Evolutionary conservation across 2,797 vertebrate species (phyloP).

Genomic region (Rhinoraja longicauda): DNA sequence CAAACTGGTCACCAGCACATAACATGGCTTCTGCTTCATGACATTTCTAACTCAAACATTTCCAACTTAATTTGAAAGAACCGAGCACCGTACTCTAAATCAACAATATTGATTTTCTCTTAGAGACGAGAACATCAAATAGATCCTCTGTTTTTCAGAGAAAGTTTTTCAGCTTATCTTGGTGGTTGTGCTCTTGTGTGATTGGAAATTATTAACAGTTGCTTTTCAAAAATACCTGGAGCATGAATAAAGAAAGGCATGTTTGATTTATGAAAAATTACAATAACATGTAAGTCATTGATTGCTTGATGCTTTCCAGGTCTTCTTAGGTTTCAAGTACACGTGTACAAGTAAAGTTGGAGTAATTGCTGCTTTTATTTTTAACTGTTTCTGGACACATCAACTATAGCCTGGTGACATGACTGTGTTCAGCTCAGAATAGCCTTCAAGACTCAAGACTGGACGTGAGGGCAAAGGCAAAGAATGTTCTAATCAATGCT

Average conservation of each 20-base stretch:
- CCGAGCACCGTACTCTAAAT: background rate
- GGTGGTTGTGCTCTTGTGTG: background rate
- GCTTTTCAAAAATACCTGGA: background rate
- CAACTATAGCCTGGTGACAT: background rate
- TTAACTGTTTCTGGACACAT: slow-evolving; percentile 23
- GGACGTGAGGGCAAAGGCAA: background rate
- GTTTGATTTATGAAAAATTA: background rate
- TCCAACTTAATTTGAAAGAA: background rate
- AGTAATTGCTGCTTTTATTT: background rate
- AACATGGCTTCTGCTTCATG: too few species aligned
- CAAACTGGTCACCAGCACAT: too few species aligned
- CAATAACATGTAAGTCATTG: slow-evolving; percentile 5
- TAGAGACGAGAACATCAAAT: background rate
- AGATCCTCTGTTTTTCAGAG: background rate
- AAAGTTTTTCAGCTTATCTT: background rate
- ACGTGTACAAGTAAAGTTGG: background rate
- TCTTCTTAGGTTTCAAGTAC: background rate
- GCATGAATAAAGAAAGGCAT: slow-evolving; percentile 12
- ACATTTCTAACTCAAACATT: too few species aligned
- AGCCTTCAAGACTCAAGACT: background rate
- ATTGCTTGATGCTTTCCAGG: slow-evolving; percentile 32
- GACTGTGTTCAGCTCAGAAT: background rate
- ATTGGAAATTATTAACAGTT: slow-evolving; percentile 10
- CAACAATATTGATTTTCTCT: background rate
- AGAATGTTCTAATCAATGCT: slow-evolving; percentile 31